phyloP scores from a whole-genome alignment of 2,888 invertebrate genomes.

The Hyposoter didymator region DNA sequence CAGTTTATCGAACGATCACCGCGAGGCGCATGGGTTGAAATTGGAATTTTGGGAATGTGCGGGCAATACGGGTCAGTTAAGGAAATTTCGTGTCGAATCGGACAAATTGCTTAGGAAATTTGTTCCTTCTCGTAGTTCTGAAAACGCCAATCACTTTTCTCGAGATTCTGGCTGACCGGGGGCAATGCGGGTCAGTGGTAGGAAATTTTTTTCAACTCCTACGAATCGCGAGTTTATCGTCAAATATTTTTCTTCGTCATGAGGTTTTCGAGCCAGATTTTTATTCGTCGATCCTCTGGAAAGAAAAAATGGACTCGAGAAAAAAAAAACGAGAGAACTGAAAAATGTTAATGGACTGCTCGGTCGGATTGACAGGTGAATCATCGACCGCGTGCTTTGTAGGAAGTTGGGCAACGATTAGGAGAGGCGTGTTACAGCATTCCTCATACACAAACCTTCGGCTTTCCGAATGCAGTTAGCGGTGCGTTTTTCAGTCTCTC shows the following conservation, averaged over 20 bases:
- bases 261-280: neutral
- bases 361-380: conserved; percentile 2
- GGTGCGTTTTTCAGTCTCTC: neutral
- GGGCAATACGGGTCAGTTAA: neutral
- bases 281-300: neutral
- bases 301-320: too few relatives aligned
- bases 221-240: neutral
- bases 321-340: neutral
- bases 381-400: neutral
- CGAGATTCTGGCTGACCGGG: neutral
- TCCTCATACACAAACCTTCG: neutral
- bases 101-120: neutral
- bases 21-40: conserved; percentile 18
- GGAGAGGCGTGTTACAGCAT: conserved; percentile 15
- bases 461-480: neutral
- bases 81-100: neutral
- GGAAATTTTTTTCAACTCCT: neutral
- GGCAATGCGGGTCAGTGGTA: neutral
- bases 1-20: neutral
- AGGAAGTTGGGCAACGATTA: conserved; percentile 2
- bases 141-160: neutral
- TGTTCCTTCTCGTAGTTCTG: neutral
- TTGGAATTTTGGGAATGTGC: neutral
- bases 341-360: conserved; percentile 1
- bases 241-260: neutral